Conservation (phyloP, 2,797 vertebrate genomes). For the Falco naumanni region DNA sequence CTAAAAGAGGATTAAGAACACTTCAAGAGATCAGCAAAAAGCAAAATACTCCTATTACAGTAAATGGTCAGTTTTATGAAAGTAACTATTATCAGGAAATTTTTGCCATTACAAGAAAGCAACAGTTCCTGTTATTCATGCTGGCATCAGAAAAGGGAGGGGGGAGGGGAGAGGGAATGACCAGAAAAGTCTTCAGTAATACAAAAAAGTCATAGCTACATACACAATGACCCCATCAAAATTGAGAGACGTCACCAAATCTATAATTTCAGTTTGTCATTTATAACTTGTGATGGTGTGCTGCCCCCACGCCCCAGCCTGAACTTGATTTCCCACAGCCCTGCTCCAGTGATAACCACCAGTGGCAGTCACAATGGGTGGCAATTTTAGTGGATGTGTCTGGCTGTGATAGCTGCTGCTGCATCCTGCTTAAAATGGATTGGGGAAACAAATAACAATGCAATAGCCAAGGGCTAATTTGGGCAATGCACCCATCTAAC, state of each 20-base stretch:
- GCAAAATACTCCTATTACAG: neutral
- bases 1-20: neutral
- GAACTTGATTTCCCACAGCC: too few species aligned
- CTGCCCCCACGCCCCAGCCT: too few species aligned
- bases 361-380: too few species aligned
- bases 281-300: neutral
- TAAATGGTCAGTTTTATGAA: neutral
- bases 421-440: too few species aligned
- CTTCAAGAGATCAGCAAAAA: neutral
- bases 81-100: neutral
- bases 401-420: too few species aligned
- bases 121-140: neutral
- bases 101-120: neutral
- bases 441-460: too few species aligned
- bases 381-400: too few species aligned
- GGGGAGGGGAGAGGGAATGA: accelerated
- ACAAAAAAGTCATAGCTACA: neutral
- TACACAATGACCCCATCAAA: neutral
- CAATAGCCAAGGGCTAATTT: too few species aligned
- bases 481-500: too few species aligned
- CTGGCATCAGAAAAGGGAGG: neutral
- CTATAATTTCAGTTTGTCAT: neutral
- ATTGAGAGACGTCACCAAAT: neutral
- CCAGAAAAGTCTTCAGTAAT: neutral
- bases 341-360: too few species aligned